Conservation (phyloP, 2,888 invertebrate genomes). For the Parasteatoda lunata region DNA sequence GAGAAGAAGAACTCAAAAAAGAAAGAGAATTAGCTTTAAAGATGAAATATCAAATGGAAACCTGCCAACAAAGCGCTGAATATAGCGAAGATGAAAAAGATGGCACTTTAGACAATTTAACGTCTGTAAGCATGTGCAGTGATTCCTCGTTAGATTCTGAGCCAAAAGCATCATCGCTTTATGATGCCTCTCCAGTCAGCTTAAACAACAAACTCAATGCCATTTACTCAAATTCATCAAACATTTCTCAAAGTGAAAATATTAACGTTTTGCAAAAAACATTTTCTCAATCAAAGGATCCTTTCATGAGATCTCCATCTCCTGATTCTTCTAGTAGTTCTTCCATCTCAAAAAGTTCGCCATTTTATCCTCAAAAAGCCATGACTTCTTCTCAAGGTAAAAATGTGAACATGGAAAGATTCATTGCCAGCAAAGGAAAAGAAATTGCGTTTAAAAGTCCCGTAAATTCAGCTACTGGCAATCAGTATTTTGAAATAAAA, state of each 20-base stretch:
- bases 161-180: slow-evolving; percentile 27
- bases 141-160: slow-evolving; percentile 59
- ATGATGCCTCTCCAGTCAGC: slow-evolving; percentile 25
- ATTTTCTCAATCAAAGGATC: slow-evolving; percentile 13
- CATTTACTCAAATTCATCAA: slow-evolving; percentile 51
- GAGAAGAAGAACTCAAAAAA: slow-evolving; percentile 76
- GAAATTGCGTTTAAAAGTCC: slow-evolving; percentile 53
- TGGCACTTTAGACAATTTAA: slow-evolving; percentile 21
- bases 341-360: slow-evolving; percentile 49
- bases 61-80: slow-evolving; percentile 22
- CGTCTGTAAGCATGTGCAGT: slow-evolving; percentile 56
- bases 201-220: slow-evolving; percentile 37
- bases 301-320: slow-evolving; percentile 29
- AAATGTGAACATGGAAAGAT: slow-evolving; percentile 82
- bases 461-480: slow-evolving; percentile 8
- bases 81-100: slow-evolving; percentile 46
- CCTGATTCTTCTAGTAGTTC: slow-evolving; percentile 38
- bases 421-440: slow-evolving; percentile 86
- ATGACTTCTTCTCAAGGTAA: slow-evolving; percentile 14
- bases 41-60: slow-evolving; percentile 37
- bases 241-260: slow-evolving; percentile 44
- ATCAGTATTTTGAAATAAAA: slow-evolving; percentile 50
- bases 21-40: slow-evolving; percentile 71
- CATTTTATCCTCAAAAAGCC: slow-evolving; percentile 25
- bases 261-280: slow-evolving; percentile 32